Base-by-base conservation (phyloP, 2,113 vertebrate genomes). In the Meleagris gallopavo region DNA sequence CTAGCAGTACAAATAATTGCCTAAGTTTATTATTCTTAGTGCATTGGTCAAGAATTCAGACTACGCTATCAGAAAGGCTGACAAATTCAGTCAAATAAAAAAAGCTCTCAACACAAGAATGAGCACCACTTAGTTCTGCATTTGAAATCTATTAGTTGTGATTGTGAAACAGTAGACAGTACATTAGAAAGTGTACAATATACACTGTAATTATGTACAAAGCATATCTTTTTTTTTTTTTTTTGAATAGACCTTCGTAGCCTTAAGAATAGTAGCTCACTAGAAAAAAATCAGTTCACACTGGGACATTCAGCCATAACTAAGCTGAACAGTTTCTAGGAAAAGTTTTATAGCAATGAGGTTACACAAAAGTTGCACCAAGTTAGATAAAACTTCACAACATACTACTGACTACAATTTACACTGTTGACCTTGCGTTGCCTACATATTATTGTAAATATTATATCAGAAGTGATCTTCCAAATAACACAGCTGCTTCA, bases 121-220 rank as follows among this genome's bases (percentile, higher is more conserved):
- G 27, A 83, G 34, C 45, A 86, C 54, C 45, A 19, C 69, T 83
- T 79, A 77, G 78, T 91, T 95, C 85, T 91, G 36, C 65, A 95
- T 95, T 89, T 45, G 38, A 92, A 95, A 89, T 32, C 67, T 32
- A 45, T 64, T 86, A 80, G 86, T 88, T 94, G 71, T 60, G 34
- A 86, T 43, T 86, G 36, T 77, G 73, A 87, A 86, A 88, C n/a
- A 88, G 67, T 14, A 76, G 61, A 90, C 69, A 87, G 72, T 36
- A 40, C 10, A 6, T 45, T 27, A 52, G 65, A 64, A 70, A 82
- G 60, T 86, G 65, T 45, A 38, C 80, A 66, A 52, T 41, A 52
- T 5, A 71, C 66, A 83, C 8, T 81, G 58, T 2, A 34, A 38
- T 32, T 4, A 2, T 13, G 18, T 18, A 43, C 14, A 66, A 91